These are phyloP conservation scores for Gallinago jamesoni DNA, from an alignment of 2,113 vertebrate genomes.

Conservation along the genomic window DNA sequence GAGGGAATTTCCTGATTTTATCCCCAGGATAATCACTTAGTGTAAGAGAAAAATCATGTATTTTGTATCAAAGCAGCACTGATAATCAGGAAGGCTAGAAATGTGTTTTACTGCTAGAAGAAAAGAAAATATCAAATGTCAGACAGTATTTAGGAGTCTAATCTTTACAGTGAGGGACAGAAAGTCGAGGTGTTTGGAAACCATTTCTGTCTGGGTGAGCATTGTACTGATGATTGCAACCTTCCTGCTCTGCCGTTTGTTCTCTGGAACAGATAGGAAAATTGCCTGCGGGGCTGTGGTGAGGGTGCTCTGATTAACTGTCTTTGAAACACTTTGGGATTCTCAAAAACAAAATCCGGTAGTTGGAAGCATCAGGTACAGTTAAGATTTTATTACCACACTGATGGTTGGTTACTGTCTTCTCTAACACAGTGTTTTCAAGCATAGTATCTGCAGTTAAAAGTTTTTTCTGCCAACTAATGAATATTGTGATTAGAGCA, in stretches of 20 bases:
- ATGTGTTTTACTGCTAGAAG: neutral
- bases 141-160: neutral
- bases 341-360: neutral
- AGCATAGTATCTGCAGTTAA: neutral
- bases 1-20: constrained; percentile 50
- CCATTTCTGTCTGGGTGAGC: neutral
- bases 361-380: neutral
- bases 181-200: neutral
- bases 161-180: neutral
- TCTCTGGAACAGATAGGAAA: neutral
- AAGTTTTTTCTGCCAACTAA: neutral
- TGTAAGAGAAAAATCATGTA: constrained; percentile 1
- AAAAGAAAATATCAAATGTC: neutral
- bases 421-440: neutral
- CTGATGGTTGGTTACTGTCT: neutral
- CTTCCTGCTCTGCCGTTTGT: neutral
- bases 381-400: neutral
- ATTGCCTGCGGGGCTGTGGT: neutral
- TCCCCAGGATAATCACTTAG: constrained; percentile 53
- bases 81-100: neutral
- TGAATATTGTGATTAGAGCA: neutral
- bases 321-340: neutral
- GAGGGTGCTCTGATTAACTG: neutral
- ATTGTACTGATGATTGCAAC: neutral
- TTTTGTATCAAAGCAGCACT: constrained; percentile 45